Evolutionary conservation across 2,797 vertebrate genomes (phyloP).

Genomic region (Falco rusticolus): DNA sequence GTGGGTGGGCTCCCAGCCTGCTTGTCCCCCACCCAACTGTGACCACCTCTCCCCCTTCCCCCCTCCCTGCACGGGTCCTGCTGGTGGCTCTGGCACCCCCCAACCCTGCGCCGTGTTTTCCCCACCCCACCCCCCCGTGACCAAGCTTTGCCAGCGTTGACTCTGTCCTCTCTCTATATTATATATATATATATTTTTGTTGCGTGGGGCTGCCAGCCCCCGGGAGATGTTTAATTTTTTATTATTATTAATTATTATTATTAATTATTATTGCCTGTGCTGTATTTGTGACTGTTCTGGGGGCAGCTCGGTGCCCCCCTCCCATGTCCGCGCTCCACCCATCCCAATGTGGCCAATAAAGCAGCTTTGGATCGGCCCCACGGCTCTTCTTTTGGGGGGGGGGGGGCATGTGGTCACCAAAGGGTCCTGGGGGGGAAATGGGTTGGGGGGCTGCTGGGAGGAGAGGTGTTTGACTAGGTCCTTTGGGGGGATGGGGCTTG

Average conservation of each 20-base stretch:
- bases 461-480: too few relatives aligned
- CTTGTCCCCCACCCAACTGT: neutral
- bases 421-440: too few relatives aligned
- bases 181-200: neutral
- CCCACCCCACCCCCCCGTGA: neutral
- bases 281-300: neutral
- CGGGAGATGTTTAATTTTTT: slow-evolving; percentile 26
- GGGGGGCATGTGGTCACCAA: too few relatives aligned
- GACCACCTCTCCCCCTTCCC: neutral
- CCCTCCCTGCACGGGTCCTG: neutral
- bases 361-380: neutral
- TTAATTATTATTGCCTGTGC: slow-evolving; percentile 2
- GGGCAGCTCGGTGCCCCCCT: neutral
- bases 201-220: neutral
- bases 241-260: neutral
- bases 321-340: neutral
- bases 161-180: neutral
- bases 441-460: too few relatives aligned
- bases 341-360: slow-evolving; percentile 8
- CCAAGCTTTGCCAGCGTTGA: neutral
- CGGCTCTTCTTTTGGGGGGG: neutral
- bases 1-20: neutral
- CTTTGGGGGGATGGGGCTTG: too few relatives aligned
- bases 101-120: neutral
- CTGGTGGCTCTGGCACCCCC: neutral